Evolutionary conservation across 2,888 invertebrate genomes (phyloP), one percentile per base, ranked within the genome.

Genomic region (Cephus pygmeus): DNA sequence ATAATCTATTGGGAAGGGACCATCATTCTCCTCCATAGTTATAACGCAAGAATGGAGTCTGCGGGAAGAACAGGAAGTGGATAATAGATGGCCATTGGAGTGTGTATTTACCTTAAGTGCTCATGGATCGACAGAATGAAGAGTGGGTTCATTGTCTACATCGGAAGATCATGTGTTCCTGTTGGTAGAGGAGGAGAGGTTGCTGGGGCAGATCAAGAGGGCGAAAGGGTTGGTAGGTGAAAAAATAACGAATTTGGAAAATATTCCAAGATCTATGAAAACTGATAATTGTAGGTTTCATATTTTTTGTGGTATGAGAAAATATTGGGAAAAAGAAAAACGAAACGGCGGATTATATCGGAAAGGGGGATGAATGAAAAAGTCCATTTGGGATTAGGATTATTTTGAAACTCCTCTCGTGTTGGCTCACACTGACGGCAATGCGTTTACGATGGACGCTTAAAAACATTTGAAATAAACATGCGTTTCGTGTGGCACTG

Each of bases 91-190:
- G 69, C 69, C 69, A 33, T 69, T 69, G 33, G 69, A 69, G 69
- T 69, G 33, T 69, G 69, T 69, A 69, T 69, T 33, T 31, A 69
- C 69, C 30, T 33, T 30, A 69, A 33, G 33, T 73, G 33, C 34
- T 30, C 79, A 81, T 81, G 83, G 84, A 84, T 86, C 84, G 86
- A 87, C 85, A 84, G 85, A 81, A 87, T 87, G 84, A 86, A 84
- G 83, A 84, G 85, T 86, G 84, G 86, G 82, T 80, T 86, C 88
- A 88, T 87, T 87, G 87, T 87, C 83, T 81, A 75, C 77, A 11
- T 79, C 75, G 77, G 74, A 81, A 15, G 33, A 33, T 31, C 69
- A 33, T 33, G 69, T 30, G 69, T 69, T 69, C 11, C 40, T 30
- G 4, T 23, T 30, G 69, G 69, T 4, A 6, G 33, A 69, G 30